Evolutionary conservation across 1,140 invertebrate genomes (phyloP).

Genomic region (Drosophila sturtevanti): DNA sequence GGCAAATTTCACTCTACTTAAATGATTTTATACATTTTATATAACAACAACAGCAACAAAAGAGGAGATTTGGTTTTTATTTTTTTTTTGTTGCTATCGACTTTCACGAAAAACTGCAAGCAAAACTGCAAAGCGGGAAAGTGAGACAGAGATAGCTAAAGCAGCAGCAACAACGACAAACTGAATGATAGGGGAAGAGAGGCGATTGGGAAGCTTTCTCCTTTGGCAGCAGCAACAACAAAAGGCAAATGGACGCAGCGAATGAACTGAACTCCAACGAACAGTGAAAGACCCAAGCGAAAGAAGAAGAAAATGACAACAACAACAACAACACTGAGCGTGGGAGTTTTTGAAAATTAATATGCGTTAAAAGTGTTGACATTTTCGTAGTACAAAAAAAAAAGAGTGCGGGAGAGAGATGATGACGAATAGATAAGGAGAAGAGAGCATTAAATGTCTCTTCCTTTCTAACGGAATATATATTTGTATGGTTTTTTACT

Average conservation of each 20-base stretch:
- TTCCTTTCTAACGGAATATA: neutral
- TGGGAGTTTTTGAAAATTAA: conserved; percentile 78
- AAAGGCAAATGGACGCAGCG: conserved; percentile 69
- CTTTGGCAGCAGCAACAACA: conserved; percentile 50
- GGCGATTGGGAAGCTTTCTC: conserved; percentile 64
- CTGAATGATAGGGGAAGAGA: conserved; percentile 11
- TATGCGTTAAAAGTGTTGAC: conserved; percentile 74
- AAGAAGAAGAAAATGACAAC: conserved; percentile 43
- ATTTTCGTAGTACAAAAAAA: conserved; percentile 18
- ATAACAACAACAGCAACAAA: conserved; percentile 58
- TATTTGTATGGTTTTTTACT: too few relatives aligned
- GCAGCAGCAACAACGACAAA: conserved; percentile 15
- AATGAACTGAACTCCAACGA: conserved; percentile 28
- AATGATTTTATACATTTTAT: conserved; percentile 76
- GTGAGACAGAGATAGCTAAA: conserved; percentile 18
- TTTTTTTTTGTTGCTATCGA: conserved; percentile 28
- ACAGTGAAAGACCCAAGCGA: conserved; percentile 51
- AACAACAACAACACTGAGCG: conserved; percentile 57
- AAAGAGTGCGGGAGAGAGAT: neutral
- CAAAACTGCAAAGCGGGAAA: conserved; percentile 58
- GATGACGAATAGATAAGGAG: conserved; percentile 10
- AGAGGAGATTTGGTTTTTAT: neutral
- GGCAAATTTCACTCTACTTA: conserved; percentile 77
- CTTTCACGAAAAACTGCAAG: conserved; percentile 78
- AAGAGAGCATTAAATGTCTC: neutral